These are phyloP conservation scores for Diaphora mendica DNA, from an alignment of 2,888 invertebrate genomes.

Conservation along the genomic window DNA sequence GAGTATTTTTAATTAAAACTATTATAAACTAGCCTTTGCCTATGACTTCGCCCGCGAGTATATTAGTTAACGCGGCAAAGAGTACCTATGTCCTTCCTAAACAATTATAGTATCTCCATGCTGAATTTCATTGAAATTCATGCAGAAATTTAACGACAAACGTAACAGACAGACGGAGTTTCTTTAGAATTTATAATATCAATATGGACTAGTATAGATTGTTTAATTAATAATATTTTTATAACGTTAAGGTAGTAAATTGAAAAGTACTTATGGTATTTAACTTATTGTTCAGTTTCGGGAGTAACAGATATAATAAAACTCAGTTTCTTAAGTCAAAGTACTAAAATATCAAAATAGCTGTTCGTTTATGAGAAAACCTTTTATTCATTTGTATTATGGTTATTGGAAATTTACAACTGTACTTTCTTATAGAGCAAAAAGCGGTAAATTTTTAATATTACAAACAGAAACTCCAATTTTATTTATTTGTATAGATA, in stretches of 20 bases:
- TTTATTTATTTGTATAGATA: too few relatives aligned
- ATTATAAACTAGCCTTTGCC: not conserved
- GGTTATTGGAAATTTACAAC: not conserved
- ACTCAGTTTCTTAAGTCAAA: not conserved
- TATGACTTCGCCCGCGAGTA: too few relatives aligned
- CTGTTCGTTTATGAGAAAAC: not conserved
- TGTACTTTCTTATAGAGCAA: not conserved
- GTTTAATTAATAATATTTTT: too few relatives aligned
- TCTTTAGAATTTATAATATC: too few relatives aligned
- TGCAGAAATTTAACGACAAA: too few relatives aligned
- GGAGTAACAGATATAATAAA: not conserved
- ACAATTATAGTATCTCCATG: too few relatives aligned
- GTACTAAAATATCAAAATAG: not conserved
- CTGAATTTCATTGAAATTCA: too few relatives aligned
- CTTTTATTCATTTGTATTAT: not conserved
- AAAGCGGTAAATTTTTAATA: too few relatives aligned
- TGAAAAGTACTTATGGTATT: not conserved
- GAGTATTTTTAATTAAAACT: not conserved
- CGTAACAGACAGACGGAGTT: too few relatives aligned
- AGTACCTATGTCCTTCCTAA: too few relatives aligned
- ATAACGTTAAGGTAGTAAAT: not conserved
- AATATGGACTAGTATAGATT: not conserved
- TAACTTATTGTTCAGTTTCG: not conserved
- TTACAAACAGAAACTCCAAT: too few relatives aligned
- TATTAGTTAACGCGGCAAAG: too few relatives aligned